A percentile compares a stretch with the other conserved stretches of the same genome.
These are phyloP conservation scores for Nemopilema nomurai DNA, from an alignment of 30 jellyfish, hydroid and myxozoan genomes.

Conservation along the genomic window DNA sequence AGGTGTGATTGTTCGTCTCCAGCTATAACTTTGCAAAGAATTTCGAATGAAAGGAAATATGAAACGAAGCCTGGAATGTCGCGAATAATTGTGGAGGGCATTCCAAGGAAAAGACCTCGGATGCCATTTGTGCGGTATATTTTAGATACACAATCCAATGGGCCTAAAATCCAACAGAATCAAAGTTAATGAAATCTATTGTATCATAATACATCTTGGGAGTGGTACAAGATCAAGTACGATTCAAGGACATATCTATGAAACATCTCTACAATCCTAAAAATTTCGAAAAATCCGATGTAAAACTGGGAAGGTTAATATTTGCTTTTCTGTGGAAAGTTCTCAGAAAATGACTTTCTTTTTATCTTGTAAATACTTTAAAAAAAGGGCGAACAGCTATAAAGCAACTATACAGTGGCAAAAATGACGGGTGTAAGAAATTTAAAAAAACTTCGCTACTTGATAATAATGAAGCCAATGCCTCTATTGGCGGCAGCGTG, in stretches of 20 bases:
- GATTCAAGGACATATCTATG: too few relatives aligned
- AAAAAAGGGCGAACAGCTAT: too few relatives aligned
- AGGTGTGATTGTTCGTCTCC: slow-evolving; percentile 14
- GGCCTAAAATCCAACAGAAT: slow-evolving; percentile 34
- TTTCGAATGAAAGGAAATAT: slow-evolving; percentile 68
- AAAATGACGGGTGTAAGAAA: too few relatives aligned
- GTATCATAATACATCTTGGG: too few relatives aligned
- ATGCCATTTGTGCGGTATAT: slow-evolving; percentile 61
- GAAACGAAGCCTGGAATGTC: slow-evolving; percentile 84
- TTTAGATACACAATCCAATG: slow-evolving; percentile 69
- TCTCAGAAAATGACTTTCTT: background rate
- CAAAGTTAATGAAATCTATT: background rate
- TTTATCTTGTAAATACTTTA: background rate
- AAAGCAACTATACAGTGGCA: too few relatives aligned
- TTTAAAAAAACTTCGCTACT: too few relatives aligned
- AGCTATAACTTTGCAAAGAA: slow-evolving; percentile 40
- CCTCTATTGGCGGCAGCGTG: too few relatives aligned
- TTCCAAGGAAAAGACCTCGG: slow-evolving; percentile 77
- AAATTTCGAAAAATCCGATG: too few relatives aligned
- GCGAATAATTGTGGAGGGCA: slow-evolving; percentile 74
- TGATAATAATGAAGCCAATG: too few relatives aligned
- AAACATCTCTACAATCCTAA: too few relatives aligned
- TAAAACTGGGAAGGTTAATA: too few relatives aligned
- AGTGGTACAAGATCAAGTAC: too few relatives aligned
- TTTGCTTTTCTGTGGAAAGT: background rate